These are phyloP conservation scores for Catharus ustulatus DNA, from an alignment of 2,797 vertebrate genomes.

Conservation along the genomic window DNA sequence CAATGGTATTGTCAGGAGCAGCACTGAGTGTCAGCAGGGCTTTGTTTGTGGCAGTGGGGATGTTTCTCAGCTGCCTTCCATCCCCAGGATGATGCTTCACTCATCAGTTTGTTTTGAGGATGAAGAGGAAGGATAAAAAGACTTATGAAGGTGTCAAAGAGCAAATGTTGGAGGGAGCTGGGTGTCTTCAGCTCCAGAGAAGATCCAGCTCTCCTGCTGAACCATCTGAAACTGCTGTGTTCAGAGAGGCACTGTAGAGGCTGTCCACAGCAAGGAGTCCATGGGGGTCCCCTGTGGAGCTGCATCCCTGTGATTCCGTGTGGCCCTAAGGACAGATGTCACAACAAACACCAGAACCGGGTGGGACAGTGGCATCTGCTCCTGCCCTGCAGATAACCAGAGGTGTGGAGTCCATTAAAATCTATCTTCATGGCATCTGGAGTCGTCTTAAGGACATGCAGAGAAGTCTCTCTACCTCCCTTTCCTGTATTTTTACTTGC, in stretches of 20 bases:
- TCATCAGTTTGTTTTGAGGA: neutral
- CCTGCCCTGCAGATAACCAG: neutral
- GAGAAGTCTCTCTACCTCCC: neutral
- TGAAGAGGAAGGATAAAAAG: neutral
- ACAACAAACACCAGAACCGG: neutral
- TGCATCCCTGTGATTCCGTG: neutral
- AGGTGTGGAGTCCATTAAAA: neutral
- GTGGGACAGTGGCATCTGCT: neutral
- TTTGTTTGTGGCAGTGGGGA: neutral
- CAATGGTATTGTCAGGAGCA: neutral
- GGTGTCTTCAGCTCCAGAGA: neutral
- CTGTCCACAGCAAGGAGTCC: neutral
- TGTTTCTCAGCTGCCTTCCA: neutral
- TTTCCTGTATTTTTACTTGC: neutral
- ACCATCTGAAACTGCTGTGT: neutral
- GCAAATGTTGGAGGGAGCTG: neutral
- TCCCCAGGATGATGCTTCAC: neutral
- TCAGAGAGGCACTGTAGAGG: neutral
- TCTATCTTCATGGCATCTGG: neutral
- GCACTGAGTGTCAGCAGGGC: neutral
- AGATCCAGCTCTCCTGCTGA: neutral
- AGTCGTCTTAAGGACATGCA: neutral
- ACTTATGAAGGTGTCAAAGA: neutral
- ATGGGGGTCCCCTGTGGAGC: fast-evolving
- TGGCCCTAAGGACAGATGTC: neutral